Evolutionary conservation across 2,797 vertebrate species (phyloP), one percentile per base, ranked within the genome.

Genomic region (Holocentrus rufus): DNA sequence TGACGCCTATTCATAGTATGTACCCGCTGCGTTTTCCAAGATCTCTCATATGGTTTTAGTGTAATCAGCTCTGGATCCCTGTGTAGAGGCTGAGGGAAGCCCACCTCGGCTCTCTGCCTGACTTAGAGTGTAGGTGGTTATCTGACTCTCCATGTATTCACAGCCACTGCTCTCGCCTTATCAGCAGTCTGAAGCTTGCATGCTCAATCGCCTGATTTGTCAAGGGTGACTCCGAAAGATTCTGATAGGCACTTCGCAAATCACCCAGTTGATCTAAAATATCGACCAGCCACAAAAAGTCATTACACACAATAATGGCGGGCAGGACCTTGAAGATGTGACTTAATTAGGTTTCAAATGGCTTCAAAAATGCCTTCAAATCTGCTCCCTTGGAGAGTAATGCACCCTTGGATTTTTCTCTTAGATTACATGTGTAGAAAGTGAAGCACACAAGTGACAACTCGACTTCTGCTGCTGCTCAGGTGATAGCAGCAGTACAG

Each of bases 221-320:
- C 94, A 93, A 92, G 93, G 92, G 90, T 93, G 92, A 94, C 93
- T 92, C 87, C 73, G 71, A 89, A 92, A 93, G 93, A 94, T 93
- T 94, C 92, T 92, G 91, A 94, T 93, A 90, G 93, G 91, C 93
- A 93, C 88, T 92, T 82, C 53, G 85, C 91, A 93, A 94, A 95
- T 94, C 93, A 94, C 90, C 91, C 90, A 92, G 93, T 93, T 94
- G 93, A 94, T 94, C 94, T 94, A 93, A 94, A 95, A 93, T 94
- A 95, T 95, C 90, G 93, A 94, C 90, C 90, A 75, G 84, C 89
- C 85, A 88, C 91, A 90, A 89, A 93, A 95, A 94, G 92, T 94
- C 94, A 94, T 94, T 95, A 94, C 90, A 90, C 88, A 90, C 91
- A 91, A 94, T 94, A 94, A 95, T 94, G 92, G 91, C 84, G 88